A percentile compares a stretch with the other conserved stretches of the same genome.
phyloP scores from a whole-genome alignment of 1,140 invertebrate species.

The Drosophila sproati region DNA sequence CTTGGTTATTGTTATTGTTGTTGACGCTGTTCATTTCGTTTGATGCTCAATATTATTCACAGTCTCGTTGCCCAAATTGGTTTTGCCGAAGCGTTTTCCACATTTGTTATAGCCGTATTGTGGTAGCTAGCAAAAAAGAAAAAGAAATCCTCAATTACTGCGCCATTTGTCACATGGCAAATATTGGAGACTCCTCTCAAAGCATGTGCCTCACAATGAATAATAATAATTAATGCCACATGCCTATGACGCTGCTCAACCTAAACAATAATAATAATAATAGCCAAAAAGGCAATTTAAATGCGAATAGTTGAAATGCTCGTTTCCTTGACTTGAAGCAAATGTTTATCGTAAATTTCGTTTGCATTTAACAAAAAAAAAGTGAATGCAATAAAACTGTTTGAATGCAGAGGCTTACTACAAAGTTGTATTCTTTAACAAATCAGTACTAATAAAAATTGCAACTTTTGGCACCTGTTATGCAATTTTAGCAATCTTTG shows the following conservation, averaged over 20 bases:
- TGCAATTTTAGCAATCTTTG: too few relatives aligned
- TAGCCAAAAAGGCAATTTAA: neutral
- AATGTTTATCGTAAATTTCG: too few relatives aligned
- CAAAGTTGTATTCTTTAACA: too few relatives aligned
- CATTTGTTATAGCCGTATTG: constrained; percentile 8
- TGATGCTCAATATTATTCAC: constrained; percentile 34
- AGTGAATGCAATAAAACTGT: too few relatives aligned
- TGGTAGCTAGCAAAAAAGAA: neutral
- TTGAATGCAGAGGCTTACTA: too few relatives aligned
- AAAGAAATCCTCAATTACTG: neutral
- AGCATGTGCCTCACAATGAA: constrained; percentile 35
- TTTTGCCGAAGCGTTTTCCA: neutral
- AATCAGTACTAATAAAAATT: too few relatives aligned
- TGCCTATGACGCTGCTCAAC: too few relatives aligned
- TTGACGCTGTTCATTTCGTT: constrained; percentile 11
- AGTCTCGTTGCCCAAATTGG: constrained; percentile 13
- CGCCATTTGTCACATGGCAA: constrained; percentile 40
- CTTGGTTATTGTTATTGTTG: constrained; percentile 11
- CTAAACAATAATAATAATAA: neutral
- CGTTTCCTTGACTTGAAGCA: too few relatives aligned
- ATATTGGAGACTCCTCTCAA: constrained; percentile 17
- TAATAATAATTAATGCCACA: constrained; percentile 20
- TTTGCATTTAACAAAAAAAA: too few relatives aligned
- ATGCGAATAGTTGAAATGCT: neutral
- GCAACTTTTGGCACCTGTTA: too few relatives aligned